Conservation (phyloP, 2,113 vertebrate genomes). For the Hippocampus mohnikei region DNA sequence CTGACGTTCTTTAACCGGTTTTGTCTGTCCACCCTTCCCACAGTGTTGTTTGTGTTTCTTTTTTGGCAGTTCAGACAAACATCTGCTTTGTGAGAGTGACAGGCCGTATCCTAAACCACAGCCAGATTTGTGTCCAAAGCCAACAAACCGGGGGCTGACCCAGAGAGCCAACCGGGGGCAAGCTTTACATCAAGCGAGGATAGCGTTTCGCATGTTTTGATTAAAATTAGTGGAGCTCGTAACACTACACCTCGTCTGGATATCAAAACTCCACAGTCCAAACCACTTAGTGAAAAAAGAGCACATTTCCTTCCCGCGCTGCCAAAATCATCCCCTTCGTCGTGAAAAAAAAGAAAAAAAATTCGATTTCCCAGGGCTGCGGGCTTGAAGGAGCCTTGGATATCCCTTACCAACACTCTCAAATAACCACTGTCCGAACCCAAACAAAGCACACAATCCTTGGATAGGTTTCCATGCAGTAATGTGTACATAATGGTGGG, state of each 20-base stretch:
- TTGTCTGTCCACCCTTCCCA: slow-evolving; percentile 69
- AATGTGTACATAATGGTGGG: slow-evolving; percentile 43
- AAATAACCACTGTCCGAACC: slow-evolving; percentile 58
- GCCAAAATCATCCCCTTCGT: slow-evolving; percentile 34
- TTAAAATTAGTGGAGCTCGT: slow-evolving; percentile 99
- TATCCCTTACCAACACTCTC: slow-evolving; percentile 47
- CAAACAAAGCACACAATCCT: slow-evolving; percentile 63
- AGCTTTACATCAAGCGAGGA: slow-evolving; percentile 93
- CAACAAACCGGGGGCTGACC: slow-evolving; percentile 91
- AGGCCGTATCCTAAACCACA: slow-evolving; percentile 95
- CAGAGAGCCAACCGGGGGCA: slow-evolving; percentile 87
- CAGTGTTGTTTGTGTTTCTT: slow-evolving; percentile 99
- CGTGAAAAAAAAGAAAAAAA: slow-evolving; percentile 4
- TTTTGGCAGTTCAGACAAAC: slow-evolving; percentile 96
- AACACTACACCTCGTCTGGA: slow-evolving; percentile 92
- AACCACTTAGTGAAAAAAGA: slow-evolving; percentile 75
- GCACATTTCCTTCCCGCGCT: slow-evolving; percentile 64
- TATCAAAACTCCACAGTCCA: slow-evolving; percentile 90
- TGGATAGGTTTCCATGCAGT: slow-evolving; percentile 61
- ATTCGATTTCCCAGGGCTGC: slow-evolving; percentile 2
- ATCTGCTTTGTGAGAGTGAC: slow-evolving; percentile 95
- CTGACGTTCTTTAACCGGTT: slow-evolving; percentile 18
- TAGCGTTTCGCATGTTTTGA: slow-evolving; percentile 98
- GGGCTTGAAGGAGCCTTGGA: slow-evolving; percentile 9
- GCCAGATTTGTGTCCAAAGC: slow-evolving; percentile 88